Evolutionary conservation across 2,113 vertebrate genomes (phyloP).

Genomic region (Pituophis catenifer): DNA sequence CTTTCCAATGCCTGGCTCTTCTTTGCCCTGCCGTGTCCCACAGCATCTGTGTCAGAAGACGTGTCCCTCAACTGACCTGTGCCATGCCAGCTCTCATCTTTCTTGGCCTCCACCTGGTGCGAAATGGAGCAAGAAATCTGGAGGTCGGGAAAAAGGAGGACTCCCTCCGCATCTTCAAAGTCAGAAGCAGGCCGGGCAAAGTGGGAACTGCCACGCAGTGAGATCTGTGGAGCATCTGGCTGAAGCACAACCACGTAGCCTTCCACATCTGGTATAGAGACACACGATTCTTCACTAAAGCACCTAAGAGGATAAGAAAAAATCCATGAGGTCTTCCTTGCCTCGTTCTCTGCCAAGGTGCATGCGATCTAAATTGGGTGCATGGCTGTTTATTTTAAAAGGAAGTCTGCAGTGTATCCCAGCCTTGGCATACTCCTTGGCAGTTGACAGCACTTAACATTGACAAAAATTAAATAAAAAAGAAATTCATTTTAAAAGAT

Average conservation of each 20-base stretch:
- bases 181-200: slow-evolving; percentile 86
- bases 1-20: not conserved
- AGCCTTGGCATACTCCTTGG: not conserved
- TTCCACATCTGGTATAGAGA: slow-evolving; percentile 90
- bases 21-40: not conserved
- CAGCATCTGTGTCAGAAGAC: not conserved
- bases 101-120: slow-evolving; percentile 78
- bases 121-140: slow-evolving; percentile 93
- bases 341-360: not conserved
- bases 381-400: not conserved
- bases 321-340: not conserved
- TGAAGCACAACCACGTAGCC: slow-evolving; percentile 96
- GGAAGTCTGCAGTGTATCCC: not conserved
- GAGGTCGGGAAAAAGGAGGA: slow-evolving; percentile 90
- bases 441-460: not conserved
- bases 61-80: slow-evolving; percentile 58
- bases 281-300: slow-evolving; percentile 94
- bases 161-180: slow-evolving; percentile 84
- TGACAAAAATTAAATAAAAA: not conserved
- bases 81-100: slow-evolving; percentile 75
- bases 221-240: slow-evolving; percentile 94
- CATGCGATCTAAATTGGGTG: not conserved
- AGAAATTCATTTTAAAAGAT: not conserved
- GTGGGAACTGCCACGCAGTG: slow-evolving; percentile 85
- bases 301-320: slow-evolving; percentile 72